These are phyloP conservation scores for Polyodon spathula DNA, from an alignment of 2,113 vertebrate species.

Conservation along the genomic window DNA sequence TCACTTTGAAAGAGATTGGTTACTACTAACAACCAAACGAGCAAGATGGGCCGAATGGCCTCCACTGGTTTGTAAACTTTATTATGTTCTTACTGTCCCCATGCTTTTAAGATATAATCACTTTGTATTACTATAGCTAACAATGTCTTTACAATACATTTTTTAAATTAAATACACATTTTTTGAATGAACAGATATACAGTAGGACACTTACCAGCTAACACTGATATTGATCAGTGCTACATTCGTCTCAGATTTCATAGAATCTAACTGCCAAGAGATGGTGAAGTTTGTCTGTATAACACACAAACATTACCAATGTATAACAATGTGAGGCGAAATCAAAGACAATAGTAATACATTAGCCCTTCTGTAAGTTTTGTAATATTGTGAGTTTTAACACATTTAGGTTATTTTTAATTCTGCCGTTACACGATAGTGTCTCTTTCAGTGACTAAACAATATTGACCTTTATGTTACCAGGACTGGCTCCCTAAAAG, in stretches of 20 bases:
- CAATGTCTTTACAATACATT: too few species aligned
- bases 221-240: conserved; percentile 6
- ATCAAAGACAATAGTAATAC: neutral
- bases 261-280: neutral
- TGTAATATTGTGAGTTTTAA: neutral
- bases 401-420: too few species aligned
- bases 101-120: too few species aligned
- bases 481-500: too few species aligned
- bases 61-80: too few species aligned
- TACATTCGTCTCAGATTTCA: neutral
- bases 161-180: neutral
- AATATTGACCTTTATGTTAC: too few species aligned
- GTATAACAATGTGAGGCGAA: neutral
- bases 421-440: too few species aligned
- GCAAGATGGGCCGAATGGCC: too few species aligned
- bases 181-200: neutral
- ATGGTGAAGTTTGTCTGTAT: conserved; percentile 1
- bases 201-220: conserved; percentile 7
- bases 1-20: neutral
- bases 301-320: neutral
- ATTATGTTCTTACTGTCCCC: too few species aligned
- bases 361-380: neutral
- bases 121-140: too few species aligned
- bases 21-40: neutral
- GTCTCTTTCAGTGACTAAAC: too few species aligned